phyloP scores from a whole-genome alignment of 2,113 vertebrate species.

The Colistium nudipinnis region DNA sequence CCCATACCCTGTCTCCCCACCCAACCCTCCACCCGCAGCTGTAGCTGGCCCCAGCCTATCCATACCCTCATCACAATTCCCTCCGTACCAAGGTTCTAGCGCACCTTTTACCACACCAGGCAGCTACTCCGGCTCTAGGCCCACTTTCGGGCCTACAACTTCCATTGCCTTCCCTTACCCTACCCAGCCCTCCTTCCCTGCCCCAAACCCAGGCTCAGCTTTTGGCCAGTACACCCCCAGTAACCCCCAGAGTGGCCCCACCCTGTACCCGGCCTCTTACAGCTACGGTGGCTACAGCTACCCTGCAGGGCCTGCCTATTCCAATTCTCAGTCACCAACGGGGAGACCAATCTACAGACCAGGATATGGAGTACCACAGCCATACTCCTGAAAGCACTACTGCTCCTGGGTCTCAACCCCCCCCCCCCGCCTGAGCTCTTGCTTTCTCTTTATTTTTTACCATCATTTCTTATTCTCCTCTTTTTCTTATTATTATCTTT shows the following conservation, averaged over 20 bases:
- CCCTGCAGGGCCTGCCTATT: conserved; percentile 67
- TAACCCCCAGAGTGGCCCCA: conserved; percentile 44
- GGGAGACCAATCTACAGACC: conserved; percentile 79
- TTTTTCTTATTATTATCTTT: neutral
- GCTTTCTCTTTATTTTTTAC: neutral
- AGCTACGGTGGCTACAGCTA: conserved; percentile 78
- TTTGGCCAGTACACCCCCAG: conserved; percentile 79
- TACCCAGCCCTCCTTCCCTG: conserved; percentile 74
- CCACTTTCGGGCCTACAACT: conserved; percentile 71
- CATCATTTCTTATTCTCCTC: neutral
- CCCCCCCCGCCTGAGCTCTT: neutral
- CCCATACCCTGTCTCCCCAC: conserved; percentile 58
- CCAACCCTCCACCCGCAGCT: conserved; percentile 9
- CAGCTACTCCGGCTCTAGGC: conserved; percentile 67
- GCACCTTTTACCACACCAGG: conserved; percentile 62
- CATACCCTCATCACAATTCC: conserved; percentile 69
- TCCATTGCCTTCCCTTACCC: conserved; percentile 78
- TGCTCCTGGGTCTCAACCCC: conserved; percentile 2
- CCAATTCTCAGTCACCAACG: conserved; percentile 75
- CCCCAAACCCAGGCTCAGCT: conserved; percentile 72
- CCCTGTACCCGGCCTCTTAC: conserved; percentile 75
- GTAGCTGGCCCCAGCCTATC: conserved; percentile 52
- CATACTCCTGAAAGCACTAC: conserved; percentile 77
- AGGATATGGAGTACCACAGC: conserved; percentile 81
- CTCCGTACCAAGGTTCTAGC: conserved; percentile 72